Conservation (phyloP, 2,797 vertebrate species). For the Hypotaenidia okinawae region DNA sequence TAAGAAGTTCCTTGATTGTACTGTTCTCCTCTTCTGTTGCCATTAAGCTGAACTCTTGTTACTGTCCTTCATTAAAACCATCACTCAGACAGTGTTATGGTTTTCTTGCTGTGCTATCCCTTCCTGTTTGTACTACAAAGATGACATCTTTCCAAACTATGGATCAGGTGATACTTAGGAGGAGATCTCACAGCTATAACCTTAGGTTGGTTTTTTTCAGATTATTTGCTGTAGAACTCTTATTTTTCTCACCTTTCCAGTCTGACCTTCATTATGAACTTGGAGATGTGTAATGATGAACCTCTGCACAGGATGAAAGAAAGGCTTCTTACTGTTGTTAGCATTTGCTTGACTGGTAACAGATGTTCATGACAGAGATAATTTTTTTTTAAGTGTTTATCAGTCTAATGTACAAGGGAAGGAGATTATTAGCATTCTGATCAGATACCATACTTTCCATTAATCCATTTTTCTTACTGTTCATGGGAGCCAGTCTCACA, state of each 20-base stretch:
- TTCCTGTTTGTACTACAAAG: conserved; percentile 12
- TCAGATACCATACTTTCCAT: background rate
- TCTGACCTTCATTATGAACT: conserved; percentile 48
- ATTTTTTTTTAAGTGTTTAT: conserved; percentile 23
- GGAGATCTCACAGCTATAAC: background rate
- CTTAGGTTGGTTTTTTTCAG: background rate
- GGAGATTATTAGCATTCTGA: conserved; percentile 33
- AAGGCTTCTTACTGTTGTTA: conserved; percentile 22
- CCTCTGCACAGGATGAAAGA: conserved; percentile 28
- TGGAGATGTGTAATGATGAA: conserved; percentile 3
- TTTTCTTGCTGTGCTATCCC: conserved; percentile 20
- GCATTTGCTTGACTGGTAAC: conserved; percentile 44
- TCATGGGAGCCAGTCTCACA: background rate
- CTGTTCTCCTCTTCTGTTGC: background rate
- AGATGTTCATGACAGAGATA: conserved; percentile 45
- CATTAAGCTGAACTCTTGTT: background rate
- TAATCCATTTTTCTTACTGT: conserved; percentile 28
- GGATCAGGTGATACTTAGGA: background rate
- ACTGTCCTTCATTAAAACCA: background rate
- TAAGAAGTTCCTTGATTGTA: background rate
- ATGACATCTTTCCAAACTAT: background rate
- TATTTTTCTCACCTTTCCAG: conserved; percentile 1
- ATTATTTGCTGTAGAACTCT: background rate
- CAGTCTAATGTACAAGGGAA: background rate
- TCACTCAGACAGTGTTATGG: background rate